Percentiles rank a stretch among this genome's conserved stretches.
phyloP scores from a whole-genome alignment of 1,140 invertebrate genomes.

The Lasioglossum albipes region DNA sequence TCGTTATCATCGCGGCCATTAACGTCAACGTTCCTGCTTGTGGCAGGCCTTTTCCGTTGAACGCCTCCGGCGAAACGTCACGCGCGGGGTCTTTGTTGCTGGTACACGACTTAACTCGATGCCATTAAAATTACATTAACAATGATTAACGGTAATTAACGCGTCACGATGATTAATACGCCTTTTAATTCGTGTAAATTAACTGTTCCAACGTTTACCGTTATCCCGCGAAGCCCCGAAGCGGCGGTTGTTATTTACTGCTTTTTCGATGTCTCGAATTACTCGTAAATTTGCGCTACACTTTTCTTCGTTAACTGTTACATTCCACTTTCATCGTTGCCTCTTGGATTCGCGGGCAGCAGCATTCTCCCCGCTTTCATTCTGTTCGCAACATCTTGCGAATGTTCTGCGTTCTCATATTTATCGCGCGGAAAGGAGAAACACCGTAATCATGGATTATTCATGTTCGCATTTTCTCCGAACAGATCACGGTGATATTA shows the following conservation, averaged over 20 bases:
- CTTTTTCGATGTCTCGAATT: not conserved
- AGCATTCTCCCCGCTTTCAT: not conserved
- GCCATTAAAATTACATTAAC: conserved; percentile 61
- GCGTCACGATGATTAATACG: conserved; percentile 50
- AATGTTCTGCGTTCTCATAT: not conserved
- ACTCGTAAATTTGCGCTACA: not conserved
- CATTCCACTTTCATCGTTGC: not conserved
- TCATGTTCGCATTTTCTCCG: not conserved
- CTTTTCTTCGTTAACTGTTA: not conserved
- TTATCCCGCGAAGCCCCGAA: conserved; percentile 1
- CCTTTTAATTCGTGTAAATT: conserved; percentile 34
- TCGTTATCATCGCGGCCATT: not conserved
- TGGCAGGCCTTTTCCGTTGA: not conserved
- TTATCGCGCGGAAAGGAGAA: not conserved
- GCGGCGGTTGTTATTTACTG: not conserved
- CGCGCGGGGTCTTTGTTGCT: not conserved
- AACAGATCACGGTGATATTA: not conserved
- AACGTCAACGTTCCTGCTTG: no score
- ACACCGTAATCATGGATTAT: not conserved
- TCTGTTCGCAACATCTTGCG: no score
- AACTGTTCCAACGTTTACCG: conserved; percentile 20
- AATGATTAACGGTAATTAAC: conserved; percentile 63
- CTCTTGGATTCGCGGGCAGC: not conserved
- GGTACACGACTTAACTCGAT: conserved; percentile 39
- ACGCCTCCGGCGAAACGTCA: not conserved